phyloP scores from a whole-genome alignment of 2,797 vertebrate genomes.

The Discoglossus pictus region DNA sequence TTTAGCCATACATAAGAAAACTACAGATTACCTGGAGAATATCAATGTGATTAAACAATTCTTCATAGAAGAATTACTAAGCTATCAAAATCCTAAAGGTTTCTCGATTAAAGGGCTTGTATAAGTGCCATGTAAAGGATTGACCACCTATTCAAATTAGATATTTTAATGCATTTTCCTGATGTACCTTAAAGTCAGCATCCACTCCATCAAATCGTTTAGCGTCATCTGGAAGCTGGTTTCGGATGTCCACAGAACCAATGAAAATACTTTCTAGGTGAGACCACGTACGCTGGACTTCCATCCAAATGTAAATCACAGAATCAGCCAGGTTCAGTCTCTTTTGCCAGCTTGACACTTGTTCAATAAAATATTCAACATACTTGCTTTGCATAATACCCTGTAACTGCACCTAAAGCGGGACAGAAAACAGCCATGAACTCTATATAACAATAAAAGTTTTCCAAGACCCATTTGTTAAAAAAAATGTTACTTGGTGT shows the following conservation, averaged over 20 bases:
- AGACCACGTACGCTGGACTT: constrained; percentile 72
- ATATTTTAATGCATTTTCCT: neutral
- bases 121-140: no score
- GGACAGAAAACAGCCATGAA: neutral
- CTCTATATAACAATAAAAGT: no score
- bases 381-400: constrained; percentile 75
- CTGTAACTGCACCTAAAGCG: constrained; percentile 75
- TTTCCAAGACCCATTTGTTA: no score
- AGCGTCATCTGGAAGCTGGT: constrained; percentile 73
- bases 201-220: constrained; percentile 73
- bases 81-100: no score
- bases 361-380: constrained; percentile 71
- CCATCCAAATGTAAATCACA: constrained; percentile 75
- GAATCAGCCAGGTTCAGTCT: constrained; percentile 70
- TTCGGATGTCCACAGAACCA: constrained; percentile 73
- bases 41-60: no score
- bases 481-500: no score
- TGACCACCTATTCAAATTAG: no score
- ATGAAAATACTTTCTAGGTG: constrained; percentile 80
- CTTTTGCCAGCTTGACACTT: constrained; percentile 74
- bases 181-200: constrained; percentile 75
- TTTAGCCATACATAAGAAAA: no score
- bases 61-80: no score
- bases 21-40: no score
- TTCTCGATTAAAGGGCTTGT: no score